A percentile compares a stretch with the other conserved stretches of the same genome.
Conservation (phyloP, 2,888 invertebrate species). For the Agrilus biguttatus region DNA sequence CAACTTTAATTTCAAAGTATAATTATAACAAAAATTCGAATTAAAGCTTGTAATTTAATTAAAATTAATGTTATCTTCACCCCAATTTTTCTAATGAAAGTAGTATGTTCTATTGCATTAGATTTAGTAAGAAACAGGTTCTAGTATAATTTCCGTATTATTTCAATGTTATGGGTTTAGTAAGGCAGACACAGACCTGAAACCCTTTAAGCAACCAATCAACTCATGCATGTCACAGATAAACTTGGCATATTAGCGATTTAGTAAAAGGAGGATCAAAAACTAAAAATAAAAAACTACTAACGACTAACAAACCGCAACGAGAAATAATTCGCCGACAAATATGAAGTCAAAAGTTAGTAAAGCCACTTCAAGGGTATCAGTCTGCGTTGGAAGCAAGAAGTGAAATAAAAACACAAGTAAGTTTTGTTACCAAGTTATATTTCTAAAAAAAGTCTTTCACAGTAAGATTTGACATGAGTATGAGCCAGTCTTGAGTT, state of each 20-base stretch:
- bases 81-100: too few relatives aligned
- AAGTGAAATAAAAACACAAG: conserved; percentile 15
- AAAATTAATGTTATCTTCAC: too few relatives aligned
- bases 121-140: too few relatives aligned
- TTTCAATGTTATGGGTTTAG: too few relatives aligned
- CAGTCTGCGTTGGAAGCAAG: conserved; percentile 17
- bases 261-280: not conserved
- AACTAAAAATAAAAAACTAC: not conserved
- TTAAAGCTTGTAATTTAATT: too few relatives aligned
- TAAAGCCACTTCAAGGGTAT: conserved; percentile 27
- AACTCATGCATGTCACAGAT: too few relatives aligned
- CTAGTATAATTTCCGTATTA: too few relatives aligned
- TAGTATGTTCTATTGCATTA: too few relatives aligned
- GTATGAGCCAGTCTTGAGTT: conserved; percentile 27
- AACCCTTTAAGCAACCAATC: too few relatives aligned
- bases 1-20: too few relatives aligned
- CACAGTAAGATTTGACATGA: conserved; percentile 30
- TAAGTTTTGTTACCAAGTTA: conserved; percentile 25
- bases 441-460: conserved; percentile 32
- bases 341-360: conserved; percentile 2
- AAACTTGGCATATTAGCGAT: not conserved
- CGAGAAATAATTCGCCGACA: not conserved
- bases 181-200: too few relatives aligned
- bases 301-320: not conserved
- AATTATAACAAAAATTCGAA: too few relatives aligned